Conservation (phyloP, 2,113 vertebrate genomes). For the Platichthys flesus region DNA sequence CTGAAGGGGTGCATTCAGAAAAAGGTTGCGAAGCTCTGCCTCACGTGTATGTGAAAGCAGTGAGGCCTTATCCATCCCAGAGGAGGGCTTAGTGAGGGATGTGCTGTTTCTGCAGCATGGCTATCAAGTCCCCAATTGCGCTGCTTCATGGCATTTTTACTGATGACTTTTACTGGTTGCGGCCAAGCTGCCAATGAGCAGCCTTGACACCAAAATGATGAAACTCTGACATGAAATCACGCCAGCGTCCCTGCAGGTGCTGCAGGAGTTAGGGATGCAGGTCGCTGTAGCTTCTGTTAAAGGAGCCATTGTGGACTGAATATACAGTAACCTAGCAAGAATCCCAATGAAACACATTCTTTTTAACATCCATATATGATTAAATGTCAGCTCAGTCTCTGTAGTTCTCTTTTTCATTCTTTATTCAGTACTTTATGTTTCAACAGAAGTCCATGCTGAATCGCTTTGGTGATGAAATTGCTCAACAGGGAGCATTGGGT, state of each 20-base stretch:
- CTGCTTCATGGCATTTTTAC: constrained; percentile 55
- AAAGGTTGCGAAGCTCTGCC: not conserved
- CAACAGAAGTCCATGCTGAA: constrained; percentile 10
- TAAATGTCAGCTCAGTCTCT: constrained; percentile 1
- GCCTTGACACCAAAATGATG: constrained; percentile 71
- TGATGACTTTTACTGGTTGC: constrained; percentile 60
- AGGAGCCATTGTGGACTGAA: constrained; percentile 39
- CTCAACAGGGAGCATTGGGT: constrained; percentile 41
- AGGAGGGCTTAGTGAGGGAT: constrained; percentile 63
- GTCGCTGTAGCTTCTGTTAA: not conserved
- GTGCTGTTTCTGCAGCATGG: constrained; percentile 45
- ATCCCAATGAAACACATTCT: constrained; percentile 1
- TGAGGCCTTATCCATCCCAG: constrained; percentile 48
- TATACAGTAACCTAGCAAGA: not conserved
- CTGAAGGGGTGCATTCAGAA: not conserved
- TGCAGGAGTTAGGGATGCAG: constrained; percentile 27
- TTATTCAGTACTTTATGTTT: constrained; percentile 32
- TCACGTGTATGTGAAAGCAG: constrained; percentile 50
- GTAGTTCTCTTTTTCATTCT: constrained; percentile 12
- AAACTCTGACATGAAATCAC: constrained; percentile 66
- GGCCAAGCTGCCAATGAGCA: constrained; percentile 51
- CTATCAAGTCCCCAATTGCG: constrained; percentile 50
- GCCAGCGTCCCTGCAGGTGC: constrained; percentile 23
- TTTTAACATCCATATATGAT: constrained; percentile 42
- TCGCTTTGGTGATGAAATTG: constrained; percentile 34